A percentile compares a stretch with the other conserved stretches of the same genome.
phyloP scores from a whole-genome alignment of 2,888 invertebrate species.

The Bhutanitis thaidina region DNA sequence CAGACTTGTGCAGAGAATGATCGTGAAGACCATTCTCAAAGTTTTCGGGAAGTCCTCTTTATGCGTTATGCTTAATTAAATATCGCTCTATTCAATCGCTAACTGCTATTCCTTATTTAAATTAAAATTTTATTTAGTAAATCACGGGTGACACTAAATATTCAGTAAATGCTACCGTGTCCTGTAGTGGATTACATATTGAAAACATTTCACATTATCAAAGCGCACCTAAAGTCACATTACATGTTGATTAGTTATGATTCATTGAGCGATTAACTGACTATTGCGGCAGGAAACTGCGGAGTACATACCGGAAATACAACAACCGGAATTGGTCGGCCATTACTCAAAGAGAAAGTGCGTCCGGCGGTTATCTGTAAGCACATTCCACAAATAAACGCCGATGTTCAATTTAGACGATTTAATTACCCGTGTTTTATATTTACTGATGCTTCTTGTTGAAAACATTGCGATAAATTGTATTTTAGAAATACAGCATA shows the following conservation, averaged over 20 bases:
- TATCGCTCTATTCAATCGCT: too few species aligned
- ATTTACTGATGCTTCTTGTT: neutral
- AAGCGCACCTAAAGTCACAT: constrained; percentile 1
- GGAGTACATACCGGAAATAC: constrained; percentile 60
- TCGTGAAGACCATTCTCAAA: too few species aligned
- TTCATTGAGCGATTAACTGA: constrained; percentile 65
- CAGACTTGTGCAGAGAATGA: too few species aligned
- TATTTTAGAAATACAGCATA: neutral
- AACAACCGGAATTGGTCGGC: constrained; percentile 64
- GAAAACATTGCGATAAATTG: neutral
- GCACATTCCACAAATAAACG: constrained; percentile 32
- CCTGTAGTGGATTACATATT: too few species aligned
- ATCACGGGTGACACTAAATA: too few species aligned
- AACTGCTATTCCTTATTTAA: too few species aligned
- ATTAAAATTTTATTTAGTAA: too few species aligned
- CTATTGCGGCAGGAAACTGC: constrained; percentile 45
- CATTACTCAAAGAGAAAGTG: constrained; percentile 64
- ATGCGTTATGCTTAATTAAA: too few species aligned
- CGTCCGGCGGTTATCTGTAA: constrained; percentile 63
- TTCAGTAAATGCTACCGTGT: too few species aligned
- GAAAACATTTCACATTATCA: neutral
- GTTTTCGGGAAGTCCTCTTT: too few species aligned
- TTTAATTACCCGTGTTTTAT: constrained; percentile 9
- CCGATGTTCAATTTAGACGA: constrained; percentile 19
- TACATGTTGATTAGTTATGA: constrained; percentile 58